phyloP scores from a whole-genome alignment of 2,888 invertebrate genomes.

The Ennomos fuscantarius region DNA sequence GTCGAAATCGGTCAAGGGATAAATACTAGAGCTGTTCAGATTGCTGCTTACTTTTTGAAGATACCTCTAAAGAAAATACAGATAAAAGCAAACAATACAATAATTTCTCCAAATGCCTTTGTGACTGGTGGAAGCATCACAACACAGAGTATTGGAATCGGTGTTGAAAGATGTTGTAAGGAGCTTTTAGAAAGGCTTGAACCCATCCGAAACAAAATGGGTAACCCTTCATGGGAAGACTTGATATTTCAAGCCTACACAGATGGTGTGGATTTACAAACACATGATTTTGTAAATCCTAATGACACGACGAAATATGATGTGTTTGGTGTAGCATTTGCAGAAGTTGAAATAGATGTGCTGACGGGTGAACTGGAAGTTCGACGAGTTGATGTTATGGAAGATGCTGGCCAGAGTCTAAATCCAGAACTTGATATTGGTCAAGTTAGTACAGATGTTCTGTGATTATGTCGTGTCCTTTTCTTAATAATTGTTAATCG shows the following conservation, averaged over 20 bases:
- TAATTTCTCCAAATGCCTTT: constrained; percentile 86
- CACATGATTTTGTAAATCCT: constrained; percentile 43
- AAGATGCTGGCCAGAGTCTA: constrained; percentile 87
- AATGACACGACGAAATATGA: constrained; percentile 44
- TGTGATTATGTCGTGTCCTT: no score
- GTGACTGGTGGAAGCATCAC: constrained; percentile 87
- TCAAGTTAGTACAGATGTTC: constrained; percentile 70
- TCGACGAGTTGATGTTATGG: constrained; percentile 85
- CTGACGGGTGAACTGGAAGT: constrained; percentile 88
- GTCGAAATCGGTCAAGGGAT: constrained; percentile 86
- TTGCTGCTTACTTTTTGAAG: constrained; percentile 86
- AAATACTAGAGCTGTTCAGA: constrained; percentile 88
- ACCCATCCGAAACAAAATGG: constrained; percentile 39
- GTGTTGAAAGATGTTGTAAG: constrained; percentile 43
- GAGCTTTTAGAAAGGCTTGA: constrained; percentile 41
- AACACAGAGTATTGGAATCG: constrained; percentile 49
- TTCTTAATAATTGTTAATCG: no score
- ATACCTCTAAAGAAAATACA: constrained; percentile 87
- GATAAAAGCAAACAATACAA: constrained; percentile 86
- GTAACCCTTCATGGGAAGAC: constrained; percentile 75
- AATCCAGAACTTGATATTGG: constrained; percentile 88
- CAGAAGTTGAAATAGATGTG: constrained; percentile 90
- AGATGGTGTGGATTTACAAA: constrained; percentile 59
- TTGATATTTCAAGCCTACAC: constrained; percentile 74
- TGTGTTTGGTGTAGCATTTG: constrained; percentile 82